phyloP scores from a whole-genome alignment of 1,140 invertebrate genomes.

The Adelges cooleyi region DNA sequence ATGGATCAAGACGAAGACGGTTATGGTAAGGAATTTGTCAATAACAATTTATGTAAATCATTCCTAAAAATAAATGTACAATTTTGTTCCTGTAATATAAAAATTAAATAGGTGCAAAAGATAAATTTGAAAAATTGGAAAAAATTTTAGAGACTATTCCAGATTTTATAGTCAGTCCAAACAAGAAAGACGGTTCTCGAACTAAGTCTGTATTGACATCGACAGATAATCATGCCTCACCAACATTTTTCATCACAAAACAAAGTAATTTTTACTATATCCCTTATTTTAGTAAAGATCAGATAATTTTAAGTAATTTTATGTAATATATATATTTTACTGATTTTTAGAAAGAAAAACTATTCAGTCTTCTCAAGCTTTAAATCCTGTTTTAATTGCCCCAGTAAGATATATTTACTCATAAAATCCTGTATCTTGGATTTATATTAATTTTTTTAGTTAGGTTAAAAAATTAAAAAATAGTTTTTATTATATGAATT shows the following conservation, averaged over 20 bases:
- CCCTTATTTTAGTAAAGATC: background rate
- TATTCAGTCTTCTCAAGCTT: background rate
- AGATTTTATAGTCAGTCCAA: background rate
- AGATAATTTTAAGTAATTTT: background rate
- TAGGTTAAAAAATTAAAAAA: too few relatives aligned
- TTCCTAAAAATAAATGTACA: background rate
- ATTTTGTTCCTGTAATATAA: too few relatives aligned
- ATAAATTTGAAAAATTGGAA: slow-evolving; percentile 25
- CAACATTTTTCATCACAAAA: slow-evolving; percentile 6
- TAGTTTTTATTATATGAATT: too few relatives aligned
- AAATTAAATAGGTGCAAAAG: background rate
- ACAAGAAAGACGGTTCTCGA: background rate
- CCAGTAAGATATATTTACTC: background rate
- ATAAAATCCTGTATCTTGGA: too few relatives aligned
- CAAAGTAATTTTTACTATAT: slow-evolving; percentile 14
- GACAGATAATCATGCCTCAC: background rate
- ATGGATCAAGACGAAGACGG: slow-evolving; percentile 20
- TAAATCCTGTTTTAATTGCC: background rate
- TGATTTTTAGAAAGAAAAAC: slow-evolving; percentile 5
- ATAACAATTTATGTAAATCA: background rate
- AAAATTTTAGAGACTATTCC: slow-evolving; percentile 22
- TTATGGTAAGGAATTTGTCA: slow-evolving; percentile 7
- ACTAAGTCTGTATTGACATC: background rate
- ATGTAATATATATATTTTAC: background rate
- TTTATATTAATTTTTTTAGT: too few relatives aligned